Evolutionary conservation across 2,797 vertebrate genomes (phyloP).

Genomic region (Enteromius argenteus): DNA sequence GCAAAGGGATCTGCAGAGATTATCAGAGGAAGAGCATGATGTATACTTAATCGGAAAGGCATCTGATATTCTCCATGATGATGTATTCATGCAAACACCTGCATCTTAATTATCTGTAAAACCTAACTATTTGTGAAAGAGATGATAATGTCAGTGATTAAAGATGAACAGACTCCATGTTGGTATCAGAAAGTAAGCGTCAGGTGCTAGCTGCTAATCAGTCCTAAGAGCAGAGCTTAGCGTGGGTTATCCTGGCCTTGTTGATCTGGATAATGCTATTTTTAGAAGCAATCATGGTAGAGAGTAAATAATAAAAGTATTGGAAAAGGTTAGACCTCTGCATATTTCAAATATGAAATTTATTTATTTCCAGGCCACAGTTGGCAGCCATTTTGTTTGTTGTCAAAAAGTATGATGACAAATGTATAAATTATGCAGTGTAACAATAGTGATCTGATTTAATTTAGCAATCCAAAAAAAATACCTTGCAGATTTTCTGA

Average conservation of each 20-base stretch:
- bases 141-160: background rate
- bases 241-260: slow-evolving; percentile 24
- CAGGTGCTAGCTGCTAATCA: slow-evolving; percentile 49
- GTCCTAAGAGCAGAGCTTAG: slow-evolving; percentile 40
- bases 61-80: background rate
- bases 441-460: background rate
- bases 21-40: background rate
- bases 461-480: no score
- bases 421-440: background rate
- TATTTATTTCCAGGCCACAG: background rate
- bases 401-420: background rate
- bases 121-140: background rate
- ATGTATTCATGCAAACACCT: background rate
- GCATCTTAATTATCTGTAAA: background rate
- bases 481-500: background rate
- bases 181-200: slow-evolving; percentile 42
- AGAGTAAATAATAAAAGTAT: background rate
- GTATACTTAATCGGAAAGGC: background rate
- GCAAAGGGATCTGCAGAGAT: background rate
- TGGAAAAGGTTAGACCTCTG: background rate
- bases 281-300: slow-evolving; percentile 19
- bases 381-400: background rate
- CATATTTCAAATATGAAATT: background rate
- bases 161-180: slow-evolving; percentile 12
- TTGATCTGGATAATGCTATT: slow-evolving; percentile 36